Evolutionary conservation across 1,140 invertebrate species (phyloP).

Genomic region (Sycophila sp.): DNA sequence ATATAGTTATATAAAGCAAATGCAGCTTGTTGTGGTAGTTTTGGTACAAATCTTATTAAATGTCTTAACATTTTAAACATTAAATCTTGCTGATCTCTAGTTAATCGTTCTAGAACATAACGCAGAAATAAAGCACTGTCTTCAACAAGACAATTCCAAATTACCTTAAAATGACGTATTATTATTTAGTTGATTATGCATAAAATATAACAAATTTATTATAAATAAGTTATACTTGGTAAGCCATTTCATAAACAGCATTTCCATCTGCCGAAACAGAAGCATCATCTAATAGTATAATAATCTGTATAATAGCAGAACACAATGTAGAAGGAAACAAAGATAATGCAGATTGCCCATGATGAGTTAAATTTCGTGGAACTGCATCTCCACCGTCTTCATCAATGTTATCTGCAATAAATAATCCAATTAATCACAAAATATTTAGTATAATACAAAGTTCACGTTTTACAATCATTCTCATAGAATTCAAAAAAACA

Average conservation of each 20-base stretch:
- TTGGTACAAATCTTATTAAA: slow-evolving; percentile 91
- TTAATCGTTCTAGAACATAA: slow-evolving; percentile 95
- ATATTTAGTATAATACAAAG: background rate
- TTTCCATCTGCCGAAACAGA: slow-evolving; percentile 94
- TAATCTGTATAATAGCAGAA: slow-evolving; percentile 93
- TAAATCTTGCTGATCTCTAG: slow-evolving; percentile 93
- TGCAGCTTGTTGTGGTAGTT: slow-evolving; percentile 95
- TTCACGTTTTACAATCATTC: too few species aligned
- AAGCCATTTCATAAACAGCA: slow-evolving; percentile 89
- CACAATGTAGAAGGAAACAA: slow-evolving; percentile 97
- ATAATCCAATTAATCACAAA: background rate
- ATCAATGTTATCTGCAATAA: slow-evolving; percentile 60
- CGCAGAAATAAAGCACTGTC: slow-evolving; percentile 96
- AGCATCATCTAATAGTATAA: slow-evolving; percentile 94
- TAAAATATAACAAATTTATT: slow-evolving; percentile 4
- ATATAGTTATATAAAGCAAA: slow-evolving; percentile 99
- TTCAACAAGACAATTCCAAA: slow-evolving; percentile 98
- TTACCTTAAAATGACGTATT: slow-evolving; percentile 72
- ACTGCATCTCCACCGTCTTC: slow-evolving; percentile 78
- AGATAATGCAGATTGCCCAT: slow-evolving; percentile 89
- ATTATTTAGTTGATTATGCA: too few species aligned
- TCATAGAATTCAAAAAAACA: too few species aligned
- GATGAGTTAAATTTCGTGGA: slow-evolving; percentile 76
- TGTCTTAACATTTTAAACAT: slow-evolving; percentile 95
- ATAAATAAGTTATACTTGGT: slow-evolving; percentile 72